These are phyloP conservation scores for Lytechinus variegatus DNA, from an alignment of 35 echinoderm and acorn worm species.

Conservation along the genomic window DNA sequence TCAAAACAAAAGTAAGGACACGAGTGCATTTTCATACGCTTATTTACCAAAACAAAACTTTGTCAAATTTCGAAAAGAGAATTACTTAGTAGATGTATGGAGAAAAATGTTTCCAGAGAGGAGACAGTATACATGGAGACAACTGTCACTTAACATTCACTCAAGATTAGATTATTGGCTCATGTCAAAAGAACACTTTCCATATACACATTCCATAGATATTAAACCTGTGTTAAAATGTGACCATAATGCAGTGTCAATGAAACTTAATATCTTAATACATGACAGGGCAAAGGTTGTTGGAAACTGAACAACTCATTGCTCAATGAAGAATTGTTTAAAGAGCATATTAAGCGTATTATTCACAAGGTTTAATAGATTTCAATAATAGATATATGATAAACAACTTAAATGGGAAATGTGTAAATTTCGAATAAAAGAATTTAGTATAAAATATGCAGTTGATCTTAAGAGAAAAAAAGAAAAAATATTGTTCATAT, in stretches of 20 bases:
- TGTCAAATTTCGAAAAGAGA: neutral
- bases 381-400: too few species aligned
- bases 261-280: neutral
- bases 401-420: too few species aligned
- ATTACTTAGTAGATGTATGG: constrained; percentile 25
- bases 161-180: constrained; percentile 17
- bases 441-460: too few species aligned
- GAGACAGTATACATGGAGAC: neutral
- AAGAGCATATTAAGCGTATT: too few species aligned
- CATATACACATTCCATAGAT: neutral
- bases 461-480: too few species aligned
- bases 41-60: constrained; percentile 27
- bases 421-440: too few species aligned
- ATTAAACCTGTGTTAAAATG: too few species aligned
- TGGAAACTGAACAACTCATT: constrained; percentile 14
- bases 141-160: neutral
- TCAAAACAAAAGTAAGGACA: neutral
- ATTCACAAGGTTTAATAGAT: too few species aligned
- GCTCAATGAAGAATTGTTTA: too few species aligned
- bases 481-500: neutral
- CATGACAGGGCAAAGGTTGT: neutral
- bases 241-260: neutral
- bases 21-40: neutral
- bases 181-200: neutral
- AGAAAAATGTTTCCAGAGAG: constrained; percentile 18